Base-by-base conservation (phyloP, 2,888 invertebrate species). In the Rugalucina vietnamica region DNA sequence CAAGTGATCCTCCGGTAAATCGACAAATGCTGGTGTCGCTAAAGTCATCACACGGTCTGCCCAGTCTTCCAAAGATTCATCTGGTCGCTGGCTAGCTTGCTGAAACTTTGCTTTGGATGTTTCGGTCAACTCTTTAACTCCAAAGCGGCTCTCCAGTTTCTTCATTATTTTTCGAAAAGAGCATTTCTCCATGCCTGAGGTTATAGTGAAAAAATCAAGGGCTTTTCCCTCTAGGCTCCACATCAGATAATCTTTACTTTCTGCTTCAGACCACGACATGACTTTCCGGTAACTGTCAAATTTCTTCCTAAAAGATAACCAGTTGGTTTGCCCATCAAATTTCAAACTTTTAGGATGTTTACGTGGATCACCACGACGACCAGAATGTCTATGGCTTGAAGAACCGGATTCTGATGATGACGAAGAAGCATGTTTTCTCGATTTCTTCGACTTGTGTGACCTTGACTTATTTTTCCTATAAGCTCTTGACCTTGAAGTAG, bases 11-110 rank as follows among this genome's bases (percentile, higher is more conserved):
- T 43, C 43, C 8, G 43, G 43, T 18, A 43, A 43, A 43, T 43
- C 43, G 18, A 43, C 18, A 43, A 43, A 43, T 43, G 43, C 43
- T 12, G 43, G 43, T 43, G 43, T 43, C 10, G 43, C 43, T 43
- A 43, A 18, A 12, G 10, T 43, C 43, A 43, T 43, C 43, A 85
- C 85, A 4, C 79, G 32, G 27, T 85, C 79, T 0, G 82, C 76
- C 82, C 82, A 85, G 34, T 85, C 79, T 24, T 78, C 79, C 1
- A 79, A 24, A 3, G 79, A 60, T 34, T 85, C 79, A 1, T 70
- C 77, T 18, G 43, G 43, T 18, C 18, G 8, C 43, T 43, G 43
- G 18, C 8, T 18, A 43, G 43, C 43, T 43, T 43, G 43, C 8
- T 18, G 43, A 43, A 43, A 43, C 43, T 18, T 43, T 8, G 54